Evolutionary conservation across 2,113 vertebrate species (phyloP).

Genomic region (Dunckerocampus dactyliophorus): DNA sequence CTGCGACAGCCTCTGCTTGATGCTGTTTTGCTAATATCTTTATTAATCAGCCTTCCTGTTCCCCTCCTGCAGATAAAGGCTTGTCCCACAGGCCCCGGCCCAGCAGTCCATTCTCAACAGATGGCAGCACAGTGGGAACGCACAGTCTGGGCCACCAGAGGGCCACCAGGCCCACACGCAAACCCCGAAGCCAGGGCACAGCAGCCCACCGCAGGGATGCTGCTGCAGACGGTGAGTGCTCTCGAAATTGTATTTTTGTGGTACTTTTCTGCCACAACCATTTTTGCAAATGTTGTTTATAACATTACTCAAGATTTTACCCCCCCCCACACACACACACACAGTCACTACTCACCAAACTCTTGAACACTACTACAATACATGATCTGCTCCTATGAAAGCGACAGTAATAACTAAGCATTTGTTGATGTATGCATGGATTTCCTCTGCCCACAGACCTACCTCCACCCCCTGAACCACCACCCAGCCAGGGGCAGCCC

Average conservation of each 20-base stretch:
- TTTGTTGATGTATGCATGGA: not conserved
- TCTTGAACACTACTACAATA: not conserved
- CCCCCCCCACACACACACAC: too few species aligned
- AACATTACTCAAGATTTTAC: too few species aligned
- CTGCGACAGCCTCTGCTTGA: conserved; percentile 17
- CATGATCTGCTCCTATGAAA: not conserved
- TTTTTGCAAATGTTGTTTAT: not conserved
- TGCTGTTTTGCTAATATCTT: conserved; percentile 21
- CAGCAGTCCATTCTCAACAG: conserved; percentile 93
- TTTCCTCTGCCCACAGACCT: conserved; percentile 76
- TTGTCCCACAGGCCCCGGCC: conserved; percentile 87
- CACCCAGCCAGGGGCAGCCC: conserved; percentile 86
- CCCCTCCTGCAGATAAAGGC: conserved; percentile 81
- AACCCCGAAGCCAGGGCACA: conserved; percentile 86
- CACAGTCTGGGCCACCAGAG: conserved; percentile 90
- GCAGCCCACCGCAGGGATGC: conserved; percentile 87
- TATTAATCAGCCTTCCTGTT: conserved; percentile 38
- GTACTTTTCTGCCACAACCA: not conserved
- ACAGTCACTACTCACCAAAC: too few species aligned
- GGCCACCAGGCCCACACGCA: conserved; percentile 83
- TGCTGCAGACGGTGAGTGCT: conserved; percentile 83
- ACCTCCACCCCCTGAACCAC: conserved; percentile 98
- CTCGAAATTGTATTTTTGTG: not conserved
- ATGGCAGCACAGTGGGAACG: conserved; percentile 85
- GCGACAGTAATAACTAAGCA: not conserved